Evolutionary conservation across 2,888 invertebrate species (phyloP), one percentile per base, ranked within the genome.

Genomic region (Xestia c-nigrum): DNA sequence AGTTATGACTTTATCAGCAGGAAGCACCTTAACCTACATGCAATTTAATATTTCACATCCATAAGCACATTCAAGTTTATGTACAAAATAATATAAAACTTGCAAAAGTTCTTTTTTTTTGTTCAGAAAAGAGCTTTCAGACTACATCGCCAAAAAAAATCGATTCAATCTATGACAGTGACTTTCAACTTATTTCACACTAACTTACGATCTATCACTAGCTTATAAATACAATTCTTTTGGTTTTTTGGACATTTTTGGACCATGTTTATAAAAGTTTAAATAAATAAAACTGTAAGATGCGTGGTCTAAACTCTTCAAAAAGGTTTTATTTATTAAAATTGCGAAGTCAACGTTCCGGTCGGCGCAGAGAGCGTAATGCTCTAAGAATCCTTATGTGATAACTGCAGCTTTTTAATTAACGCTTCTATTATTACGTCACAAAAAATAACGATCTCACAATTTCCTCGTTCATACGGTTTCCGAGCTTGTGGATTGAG

Each of bases 321-420:
- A 69, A 71, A 9, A 65, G 31, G 31, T 61, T 74, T 52, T 74
- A 68, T 78, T 61, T 74, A 84, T 74, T 74, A 66, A 78, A 72
- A 75, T 68, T 70, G 61, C 55, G 43, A 63, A 75, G 66, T 72
- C 50, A 40, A 52, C 24, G 47, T 57, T 64, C 16, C 24, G n/a
- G 38, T 67, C n/a, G 16, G 31, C 43, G 38, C 50, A 31, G 40
- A 64, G 65, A 75, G 69, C 63, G 61, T 74, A 80, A 71, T 71
- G 89, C 90, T 84, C 87, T 81, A 87, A 87, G 91, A 91, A 92
- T 90, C 92, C 92, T 92, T 77, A 78, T 70, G 72, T 69, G 83
- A 83, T 85, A 92, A 92, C 91, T 92, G 91, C 91, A 93, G 93
- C 91, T 93, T 94, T 94, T 94, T 94, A 94, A 95, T 94, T 94